Evolutionary conservation across 2,797 vertebrate species (phyloP).

Genomic region (Diglossa cyanea): DNA sequence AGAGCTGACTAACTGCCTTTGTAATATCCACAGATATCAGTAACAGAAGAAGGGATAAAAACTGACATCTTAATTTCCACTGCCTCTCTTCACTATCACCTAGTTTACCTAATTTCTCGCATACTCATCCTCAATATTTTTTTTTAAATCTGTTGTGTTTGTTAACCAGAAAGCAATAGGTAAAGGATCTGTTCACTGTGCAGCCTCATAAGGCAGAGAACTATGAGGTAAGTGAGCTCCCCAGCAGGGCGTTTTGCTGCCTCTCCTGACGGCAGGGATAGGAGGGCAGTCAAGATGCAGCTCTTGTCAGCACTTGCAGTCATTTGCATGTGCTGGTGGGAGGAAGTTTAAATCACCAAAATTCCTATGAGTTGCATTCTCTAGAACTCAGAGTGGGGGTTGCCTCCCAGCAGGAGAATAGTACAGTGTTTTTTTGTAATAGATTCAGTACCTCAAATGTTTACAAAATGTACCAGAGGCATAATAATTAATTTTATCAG

Average conservation of each 20-base stretch:
- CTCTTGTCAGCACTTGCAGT: background rate
- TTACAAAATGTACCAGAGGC: background rate
- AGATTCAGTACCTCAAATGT: background rate
- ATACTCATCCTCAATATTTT: background rate
- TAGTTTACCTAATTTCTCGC: background rate
- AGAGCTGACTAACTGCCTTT: background rate
- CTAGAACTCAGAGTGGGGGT: background rate
- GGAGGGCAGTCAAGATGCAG: background rate
- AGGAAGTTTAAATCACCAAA: background rate
- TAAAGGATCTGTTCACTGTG: background rate
- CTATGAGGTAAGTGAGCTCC: background rate
- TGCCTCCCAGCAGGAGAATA: background rate
- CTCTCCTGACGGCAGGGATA: rapidly evolving
- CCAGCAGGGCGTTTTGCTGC: rapidly evolving
- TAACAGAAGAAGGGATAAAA: background rate
- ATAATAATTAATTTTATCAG: background rate
- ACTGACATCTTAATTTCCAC: background rate
- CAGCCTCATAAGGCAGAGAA: background rate
- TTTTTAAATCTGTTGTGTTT: background rate
- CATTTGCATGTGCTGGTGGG: background rate
- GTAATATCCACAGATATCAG: background rate
- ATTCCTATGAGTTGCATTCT: background rate
- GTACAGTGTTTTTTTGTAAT: background rate
- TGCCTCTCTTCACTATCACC: background rate
- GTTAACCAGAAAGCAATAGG: background rate